phyloP scores from a whole-genome alignment of 2,888 invertebrate genomes.

The Aleiodes leptofemur region DNA sequence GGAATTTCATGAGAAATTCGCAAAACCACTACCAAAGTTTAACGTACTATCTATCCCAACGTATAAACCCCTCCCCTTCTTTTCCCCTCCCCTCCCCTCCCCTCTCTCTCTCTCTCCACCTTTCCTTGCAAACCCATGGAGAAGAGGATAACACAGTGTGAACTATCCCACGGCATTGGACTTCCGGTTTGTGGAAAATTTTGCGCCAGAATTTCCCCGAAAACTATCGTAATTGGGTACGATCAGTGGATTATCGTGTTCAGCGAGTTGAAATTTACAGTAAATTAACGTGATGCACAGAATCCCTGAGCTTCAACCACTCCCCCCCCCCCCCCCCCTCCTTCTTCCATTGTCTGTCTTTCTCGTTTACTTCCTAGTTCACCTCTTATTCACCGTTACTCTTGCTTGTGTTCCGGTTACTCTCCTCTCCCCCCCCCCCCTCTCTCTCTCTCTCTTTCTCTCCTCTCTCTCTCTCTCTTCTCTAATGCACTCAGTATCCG shows the following conservation, averaged over 20 bases:
- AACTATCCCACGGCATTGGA: slow-evolving; percentile 23
- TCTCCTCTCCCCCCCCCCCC: background rate
- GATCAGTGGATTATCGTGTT: slow-evolving; percentile 30
- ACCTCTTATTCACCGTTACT: background rate
- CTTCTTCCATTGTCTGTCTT: slow-evolving; percentile 9
- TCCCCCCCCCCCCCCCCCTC: no score
- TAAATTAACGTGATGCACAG: slow-evolving; percentile 18
- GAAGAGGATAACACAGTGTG: background rate
- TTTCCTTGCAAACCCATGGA: background rate
- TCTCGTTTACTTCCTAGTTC: background rate
- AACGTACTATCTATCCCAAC: background rate
- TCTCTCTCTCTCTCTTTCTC: no score
- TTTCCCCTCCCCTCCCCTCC: background rate
- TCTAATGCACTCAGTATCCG: slow-evolving; percentile 17
- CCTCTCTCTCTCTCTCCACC: no score
- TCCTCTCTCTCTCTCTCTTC: no score
- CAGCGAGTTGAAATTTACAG: slow-evolving; percentile 24
- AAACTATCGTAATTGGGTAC: slow-evolving; percentile 35
- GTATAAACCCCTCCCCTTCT: background rate
- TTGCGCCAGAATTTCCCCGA: slow-evolving; percentile 13
- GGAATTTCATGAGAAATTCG: slow-evolving; percentile 18
- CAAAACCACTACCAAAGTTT: slow-evolving; percentile 14
- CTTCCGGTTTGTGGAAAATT: slow-evolving; percentile 27
- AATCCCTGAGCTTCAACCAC: background rate
- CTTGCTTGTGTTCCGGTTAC: background rate